Evolutionary conservation across 2,888 invertebrate species (phyloP).

Genomic region (Cloeon dipterum): DNA sequence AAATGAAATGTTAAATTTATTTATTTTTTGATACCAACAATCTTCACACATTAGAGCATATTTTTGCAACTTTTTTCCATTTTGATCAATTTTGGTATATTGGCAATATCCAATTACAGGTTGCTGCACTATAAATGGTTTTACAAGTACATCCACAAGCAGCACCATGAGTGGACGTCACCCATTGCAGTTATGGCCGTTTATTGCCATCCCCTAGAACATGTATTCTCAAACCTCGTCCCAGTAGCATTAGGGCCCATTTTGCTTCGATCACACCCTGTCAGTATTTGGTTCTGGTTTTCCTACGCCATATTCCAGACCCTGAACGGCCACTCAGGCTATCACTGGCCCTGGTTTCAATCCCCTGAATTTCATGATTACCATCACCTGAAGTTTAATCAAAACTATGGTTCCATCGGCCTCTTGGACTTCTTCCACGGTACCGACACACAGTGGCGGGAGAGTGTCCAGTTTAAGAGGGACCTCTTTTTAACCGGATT

Average conservation of each 20-base stretch:
- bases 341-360: conserved; percentile 25
- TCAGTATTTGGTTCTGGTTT: conserved; percentile 19
- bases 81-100: neutral
- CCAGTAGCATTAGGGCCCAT: conserved; percentile 19
- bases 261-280: conserved; percentile 17
- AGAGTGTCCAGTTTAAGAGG: conserved; percentile 17
- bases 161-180: conserved; percentile 28
- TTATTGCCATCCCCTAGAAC: conserved; percentile 24
- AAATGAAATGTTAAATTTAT: no score
- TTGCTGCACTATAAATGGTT: conserved; percentile 21
- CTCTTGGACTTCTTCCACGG: conserved; percentile 26
- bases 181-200: conserved; percentile 22
- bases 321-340: conserved; percentile 25
- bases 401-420: conserved; percentile 26
- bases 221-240: conserved; percentile 21
- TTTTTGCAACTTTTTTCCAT: neutral
- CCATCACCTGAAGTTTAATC: conserved; percentile 27
- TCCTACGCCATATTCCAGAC: conserved; percentile 20
- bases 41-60: no score
- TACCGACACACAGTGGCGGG: conserved; percentile 22
- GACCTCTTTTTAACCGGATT: conserved; percentile 11
- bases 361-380: conserved; percentile 28
- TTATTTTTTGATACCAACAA: no score
- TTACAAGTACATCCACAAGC: conserved; percentile 26
- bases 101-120: no score